phyloP scores from a whole-genome alignment of 2,797 vertebrate species.

The Hydrolagus colliei region DNA sequence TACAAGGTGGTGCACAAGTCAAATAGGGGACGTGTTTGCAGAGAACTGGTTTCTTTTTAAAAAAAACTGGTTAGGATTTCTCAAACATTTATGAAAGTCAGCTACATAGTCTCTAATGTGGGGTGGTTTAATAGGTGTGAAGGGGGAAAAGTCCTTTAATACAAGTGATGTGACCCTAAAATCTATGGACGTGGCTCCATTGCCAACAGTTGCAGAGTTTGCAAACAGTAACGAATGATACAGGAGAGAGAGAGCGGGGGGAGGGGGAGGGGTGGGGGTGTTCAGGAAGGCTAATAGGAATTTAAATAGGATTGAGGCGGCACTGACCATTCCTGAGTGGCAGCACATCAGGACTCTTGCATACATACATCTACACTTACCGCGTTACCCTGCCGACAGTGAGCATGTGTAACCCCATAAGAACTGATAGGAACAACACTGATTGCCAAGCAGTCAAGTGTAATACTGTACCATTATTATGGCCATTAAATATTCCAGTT shows the following conservation, averaged over 20 bases:
- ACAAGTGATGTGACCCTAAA: background rate
- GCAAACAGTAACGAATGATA: background rate
- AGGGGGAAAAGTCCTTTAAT: background rate
- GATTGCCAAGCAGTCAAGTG: conserved; percentile 6
- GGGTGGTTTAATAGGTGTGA: background rate
- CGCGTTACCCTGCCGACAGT: background rate
- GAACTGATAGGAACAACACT: background rate
- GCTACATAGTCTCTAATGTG: too few species aligned
- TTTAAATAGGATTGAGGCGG: background rate
- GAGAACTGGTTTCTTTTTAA: background rate
- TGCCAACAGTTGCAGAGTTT: background rate
- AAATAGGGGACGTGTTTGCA: background rate
- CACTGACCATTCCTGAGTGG: background rate
- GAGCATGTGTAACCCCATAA: background rate
- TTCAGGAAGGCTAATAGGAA: background rate
- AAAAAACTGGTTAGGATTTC: background rate
- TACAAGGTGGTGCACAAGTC: background rate
- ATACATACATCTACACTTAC: conserved; percentile 4
- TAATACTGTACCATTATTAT: background rate
- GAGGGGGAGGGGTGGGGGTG: too few species aligned
- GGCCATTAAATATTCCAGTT: background rate
- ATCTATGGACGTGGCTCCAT: background rate
- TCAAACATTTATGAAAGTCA: background rate
- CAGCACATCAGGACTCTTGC: background rate
- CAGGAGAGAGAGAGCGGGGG: background rate